These are phyloP conservation scores for Cremastobaeus sp. DNA, from an alignment of 2,888 invertebrate species.

Conservation along the genomic window DNA sequence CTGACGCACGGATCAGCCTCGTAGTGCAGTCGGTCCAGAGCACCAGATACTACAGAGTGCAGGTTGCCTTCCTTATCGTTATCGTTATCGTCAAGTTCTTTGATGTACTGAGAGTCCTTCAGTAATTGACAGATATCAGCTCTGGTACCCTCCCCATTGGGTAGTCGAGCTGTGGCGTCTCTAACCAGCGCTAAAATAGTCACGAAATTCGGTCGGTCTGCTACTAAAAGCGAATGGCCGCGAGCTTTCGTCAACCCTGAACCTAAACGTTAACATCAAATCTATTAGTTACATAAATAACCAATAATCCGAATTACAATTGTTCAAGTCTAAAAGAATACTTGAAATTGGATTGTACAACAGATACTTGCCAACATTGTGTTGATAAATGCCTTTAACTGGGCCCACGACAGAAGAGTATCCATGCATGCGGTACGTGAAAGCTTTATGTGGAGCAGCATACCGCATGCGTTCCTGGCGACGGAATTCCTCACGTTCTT, in stretches of 20 bases:
- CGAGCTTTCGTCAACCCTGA: slow-evolving; percentile 82
- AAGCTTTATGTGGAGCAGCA: slow-evolving; percentile 93
- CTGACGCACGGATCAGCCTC: slow-evolving; percentile 96
- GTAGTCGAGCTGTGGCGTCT: slow-evolving; percentile 94
- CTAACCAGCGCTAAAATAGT: slow-evolving; percentile 94
- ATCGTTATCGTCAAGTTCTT: slow-evolving; percentile 76
- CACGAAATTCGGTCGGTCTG: slow-evolving; percentile 92
- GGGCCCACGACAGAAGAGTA: slow-evolving; percentile 91
- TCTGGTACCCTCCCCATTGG: slow-evolving; percentile 95
- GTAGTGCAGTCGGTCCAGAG: slow-evolving; percentile 92
- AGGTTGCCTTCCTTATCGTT: slow-evolving; percentile 82
- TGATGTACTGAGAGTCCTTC: slow-evolving; percentile 85
- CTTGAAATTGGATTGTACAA: not conserved
- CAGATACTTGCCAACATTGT: slow-evolving; percentile 80
- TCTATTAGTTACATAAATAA: slow-evolving; percentile 4
- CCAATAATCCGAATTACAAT: too few species aligned
- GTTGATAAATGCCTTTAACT: slow-evolving; percentile 87
- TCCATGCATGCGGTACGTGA: slow-evolving; percentile 92
- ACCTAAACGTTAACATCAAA: slow-evolving; percentile 51
- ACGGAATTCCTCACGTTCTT: slow-evolving; percentile 88
- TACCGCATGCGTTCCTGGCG: slow-evolving; percentile 91
- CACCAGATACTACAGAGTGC: slow-evolving; percentile 92
- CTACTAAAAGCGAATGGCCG: slow-evolving; percentile 90
- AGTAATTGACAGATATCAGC: slow-evolving; percentile 94
- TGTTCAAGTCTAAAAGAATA: too few species aligned